Conservation (phyloP, 2,888 invertebrate genomes). For the Clusia tigrina region DNA sequence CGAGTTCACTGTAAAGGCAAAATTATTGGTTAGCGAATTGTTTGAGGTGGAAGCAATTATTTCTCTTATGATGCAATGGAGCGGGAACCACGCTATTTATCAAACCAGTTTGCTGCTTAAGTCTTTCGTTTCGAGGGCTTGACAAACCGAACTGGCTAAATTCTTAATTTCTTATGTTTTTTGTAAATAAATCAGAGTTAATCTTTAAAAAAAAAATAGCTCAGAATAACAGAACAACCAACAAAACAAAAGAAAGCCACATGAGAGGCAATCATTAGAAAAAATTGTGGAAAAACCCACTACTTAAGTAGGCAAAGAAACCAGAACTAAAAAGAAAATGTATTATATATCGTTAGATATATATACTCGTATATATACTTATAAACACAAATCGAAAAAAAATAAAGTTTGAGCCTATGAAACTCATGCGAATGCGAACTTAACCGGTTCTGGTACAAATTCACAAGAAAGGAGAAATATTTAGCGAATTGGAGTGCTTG, state of each 20-base stretch:
- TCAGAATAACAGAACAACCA: constrained; percentile 30
- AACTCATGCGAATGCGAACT: no score
- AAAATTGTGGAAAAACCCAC: constrained; percentile 1
- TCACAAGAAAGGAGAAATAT: background rate
- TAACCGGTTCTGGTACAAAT: constrained; percentile 1
- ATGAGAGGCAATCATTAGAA: background rate
- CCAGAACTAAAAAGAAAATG: background rate
- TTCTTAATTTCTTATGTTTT: background rate
- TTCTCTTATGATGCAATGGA: no score
- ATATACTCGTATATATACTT: no score
- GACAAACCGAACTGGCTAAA: background rate
- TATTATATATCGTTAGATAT: no score
- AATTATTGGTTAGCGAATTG: background rate
- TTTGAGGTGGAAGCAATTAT: background rate
- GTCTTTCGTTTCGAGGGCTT: background rate
- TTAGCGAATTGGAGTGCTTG: background rate
- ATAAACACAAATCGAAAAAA: background rate
- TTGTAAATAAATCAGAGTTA: background rate
- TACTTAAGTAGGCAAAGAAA: background rate
- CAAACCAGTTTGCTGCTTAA: background rate
- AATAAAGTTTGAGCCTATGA: background rate
- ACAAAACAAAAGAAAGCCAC: constrained; percentile 26
- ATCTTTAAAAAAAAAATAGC: constrained; percentile 8
- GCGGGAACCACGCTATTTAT: no score
- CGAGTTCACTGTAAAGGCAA: background rate